phyloP scores from a whole-genome alignment of 2,797 vertebrate genomes.

The Remorina albescens region DNA sequence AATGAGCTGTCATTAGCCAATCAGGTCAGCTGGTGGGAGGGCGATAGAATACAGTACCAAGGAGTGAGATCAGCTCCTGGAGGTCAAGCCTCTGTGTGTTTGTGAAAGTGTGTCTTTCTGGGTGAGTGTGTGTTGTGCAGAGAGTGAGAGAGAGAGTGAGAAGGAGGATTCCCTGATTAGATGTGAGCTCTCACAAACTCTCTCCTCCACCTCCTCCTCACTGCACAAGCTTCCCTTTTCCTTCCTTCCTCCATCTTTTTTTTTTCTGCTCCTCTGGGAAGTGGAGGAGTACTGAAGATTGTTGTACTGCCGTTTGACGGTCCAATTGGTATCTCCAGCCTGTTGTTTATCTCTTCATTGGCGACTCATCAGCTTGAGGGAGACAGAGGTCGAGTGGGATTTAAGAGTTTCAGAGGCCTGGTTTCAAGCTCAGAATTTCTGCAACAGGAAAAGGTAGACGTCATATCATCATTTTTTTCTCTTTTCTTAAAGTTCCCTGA shows the following conservation, averaged over 20 bases:
- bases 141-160: slow-evolving; percentile 67
- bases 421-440: slow-evolving; percentile 33
- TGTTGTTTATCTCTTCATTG: slow-evolving; percentile 66
- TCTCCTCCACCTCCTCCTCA: slow-evolving; percentile 30
- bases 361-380: slow-evolving; percentile 44
- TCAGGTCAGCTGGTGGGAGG: slow-evolving; percentile 81
- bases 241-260: slow-evolving; percentile 26
- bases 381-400: slow-evolving; percentile 56
- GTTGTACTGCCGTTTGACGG: slow-evolving; percentile 60
- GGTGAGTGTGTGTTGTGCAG: slow-evolving; percentile 31
- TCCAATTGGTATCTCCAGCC: slow-evolving; percentile 70
- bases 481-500: slow-evolving; percentile 12
- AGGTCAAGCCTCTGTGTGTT: slow-evolving; percentile 72
- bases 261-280: slow-evolving; percentile 60
- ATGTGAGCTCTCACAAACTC: slow-evolving; percentile 65
- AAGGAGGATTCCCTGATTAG: slow-evolving; percentile 81
- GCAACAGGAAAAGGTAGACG: slow-evolving; percentile 29
- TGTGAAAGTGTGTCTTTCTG: slow-evolving; percentile 26
- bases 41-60: slow-evolving; percentile 68
- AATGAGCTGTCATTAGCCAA: slow-evolving; percentile 84
- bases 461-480: slow-evolving; percentile 26
- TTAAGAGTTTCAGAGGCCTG: slow-evolving; percentile 61
- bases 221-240: slow-evolving; percentile 28
- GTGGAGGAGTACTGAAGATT: slow-evolving; percentile 56
- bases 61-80: slow-evolving; percentile 69